phyloP scores from a whole-genome alignment of 2,113 vertebrate species.

The Jacana jacana region DNA sequence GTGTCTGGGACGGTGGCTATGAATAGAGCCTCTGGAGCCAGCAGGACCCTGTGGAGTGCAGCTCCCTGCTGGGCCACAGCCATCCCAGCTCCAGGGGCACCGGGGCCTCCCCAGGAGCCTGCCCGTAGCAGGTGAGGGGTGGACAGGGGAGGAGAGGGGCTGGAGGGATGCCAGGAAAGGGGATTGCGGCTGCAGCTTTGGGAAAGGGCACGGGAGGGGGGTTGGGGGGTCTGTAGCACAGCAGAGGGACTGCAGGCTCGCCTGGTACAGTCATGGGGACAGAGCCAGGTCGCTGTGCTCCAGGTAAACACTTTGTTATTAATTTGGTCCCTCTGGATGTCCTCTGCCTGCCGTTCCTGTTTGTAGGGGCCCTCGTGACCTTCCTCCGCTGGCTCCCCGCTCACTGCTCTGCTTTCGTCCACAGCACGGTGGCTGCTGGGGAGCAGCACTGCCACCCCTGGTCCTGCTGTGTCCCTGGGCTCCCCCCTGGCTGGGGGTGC shows the following conservation, averaged over 20 bases:
- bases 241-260: neutral
- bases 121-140: neutral
- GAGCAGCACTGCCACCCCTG: neutral
- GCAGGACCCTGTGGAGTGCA: fast-evolving
- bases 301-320: neutral
- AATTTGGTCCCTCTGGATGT: too few species aligned
- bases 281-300: neutral
- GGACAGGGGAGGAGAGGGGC: neutral
- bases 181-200: fast-evolving
- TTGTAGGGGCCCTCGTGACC: neutral
- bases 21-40: neutral
- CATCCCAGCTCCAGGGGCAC: neutral
- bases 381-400: neutral
- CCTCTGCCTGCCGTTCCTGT: neutral
- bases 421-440: neutral
- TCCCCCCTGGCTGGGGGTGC: neutral
- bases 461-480: fast-evolving
- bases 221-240: neutral
- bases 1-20: neutral
- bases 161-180: neutral
- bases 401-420: fast-evolving
- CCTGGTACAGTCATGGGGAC: neutral
- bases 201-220: neutral
- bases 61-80: fast-evolving
- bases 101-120: neutral